Base-by-base conservation (phyloP, 2,888 invertebrate species). In the Bibio marci region DNA sequence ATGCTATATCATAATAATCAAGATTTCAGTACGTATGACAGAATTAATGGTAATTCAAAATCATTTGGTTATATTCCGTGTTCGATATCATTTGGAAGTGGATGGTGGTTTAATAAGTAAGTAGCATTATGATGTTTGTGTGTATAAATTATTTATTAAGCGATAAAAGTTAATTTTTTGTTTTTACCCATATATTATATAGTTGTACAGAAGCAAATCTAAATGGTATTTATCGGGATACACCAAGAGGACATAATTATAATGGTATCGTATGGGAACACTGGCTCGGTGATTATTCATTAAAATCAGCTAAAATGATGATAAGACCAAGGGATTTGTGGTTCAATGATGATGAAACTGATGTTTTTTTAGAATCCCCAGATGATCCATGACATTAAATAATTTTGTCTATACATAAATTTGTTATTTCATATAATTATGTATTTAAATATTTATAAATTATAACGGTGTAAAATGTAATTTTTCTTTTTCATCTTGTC, bases 81-180 rank as follows among this genome's bases (percentile, higher is more conserved):
- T 49, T 65, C 69, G 1, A 53, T 62, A 15, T 62, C 65, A 2
- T 70, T 66, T 53, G 67, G 65, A 2, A 68, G 69, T 15, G 72
- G 71, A 10, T 73, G 73, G 71, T 73, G 73, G 73, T 70, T 69
- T 48, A 64, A 69, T 49, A 66, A 63, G 65, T 70, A 49, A 47
- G 52, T 41, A 18, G 19, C 30, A 10, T 6, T 4, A 8, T n/a
- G n/a, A n/a, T n/a, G n/a, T n/a, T n/a, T n/a, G n/a, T n/a, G n/a
- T n/a, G 19, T 38, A 35, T 14, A 12, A 27, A 31, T 22, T 4
- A 1, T 3, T 8, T 35, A 25, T 30, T 28, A 18, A 35, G 8
- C 8, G 8, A 28, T 42, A 14, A 19, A 13, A 11, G 11, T n/a
- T n/a, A n/a, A n/a, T n/a, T n/a, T n/a, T n/a, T n/a, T 26, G 40